Percentiles rank a stretch among this genome's conserved stretches.
Conservation (phyloP, 2,888 invertebrate genomes). For the Macaria liturata region DNA sequence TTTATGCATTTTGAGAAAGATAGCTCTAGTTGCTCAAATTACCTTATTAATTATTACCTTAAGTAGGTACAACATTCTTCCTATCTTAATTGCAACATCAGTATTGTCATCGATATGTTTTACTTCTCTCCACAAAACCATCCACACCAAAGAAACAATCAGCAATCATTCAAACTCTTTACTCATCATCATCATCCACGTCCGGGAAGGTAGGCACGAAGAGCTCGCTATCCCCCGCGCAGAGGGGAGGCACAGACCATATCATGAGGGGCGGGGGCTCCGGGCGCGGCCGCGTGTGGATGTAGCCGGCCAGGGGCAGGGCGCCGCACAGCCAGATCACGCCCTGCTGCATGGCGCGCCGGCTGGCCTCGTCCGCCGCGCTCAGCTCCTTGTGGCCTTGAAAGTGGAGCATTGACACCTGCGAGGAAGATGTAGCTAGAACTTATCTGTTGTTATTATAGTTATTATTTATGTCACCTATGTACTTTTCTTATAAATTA, state of each 20-base stretch:
- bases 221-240: constrained; percentile 15
- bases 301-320: constrained; percentile 57
- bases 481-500: no score
- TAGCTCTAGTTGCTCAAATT: no score
- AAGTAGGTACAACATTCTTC: no score
- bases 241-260: constrained; percentile 50
- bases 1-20: no score
- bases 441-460: no score
- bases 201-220: constrained; percentile 8
- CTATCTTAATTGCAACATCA: no score
- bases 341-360: constrained; percentile 65
- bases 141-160: constrained; percentile 5
- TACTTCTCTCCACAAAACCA: no score
- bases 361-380: constrained; percentile 46
- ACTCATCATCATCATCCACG: constrained; percentile 9
- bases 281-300: constrained; percentile 60
- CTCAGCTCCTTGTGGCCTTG: constrained; percentile 30
- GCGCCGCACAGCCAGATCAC: constrained; percentile 62
- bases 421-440: not conserved
- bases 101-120: no score
- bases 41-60: no score
- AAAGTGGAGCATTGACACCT: constrained; percentile 20
- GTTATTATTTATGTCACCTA: no score
- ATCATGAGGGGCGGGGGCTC: constrained; percentile 68
- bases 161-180: constrained; percentile 2